Evolutionary conservation across 2,797 vertebrate genomes (phyloP), one percentile per base, ranked within the genome.

Genomic region (Falco peregrinus): DNA sequence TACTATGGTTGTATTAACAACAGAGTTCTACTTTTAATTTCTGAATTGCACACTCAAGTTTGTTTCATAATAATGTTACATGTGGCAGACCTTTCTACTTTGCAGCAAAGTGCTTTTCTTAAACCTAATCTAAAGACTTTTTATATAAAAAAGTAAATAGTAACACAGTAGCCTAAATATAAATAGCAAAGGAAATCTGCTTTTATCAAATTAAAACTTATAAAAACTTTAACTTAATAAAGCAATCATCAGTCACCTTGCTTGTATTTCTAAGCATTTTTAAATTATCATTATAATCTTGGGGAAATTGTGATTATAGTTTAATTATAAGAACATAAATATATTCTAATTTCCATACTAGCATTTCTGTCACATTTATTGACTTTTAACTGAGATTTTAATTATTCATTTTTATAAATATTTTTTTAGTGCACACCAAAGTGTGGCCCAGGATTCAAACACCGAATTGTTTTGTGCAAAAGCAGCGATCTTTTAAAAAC

Each of bases 381-480:
- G 29, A 41, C 37, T 79, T 94, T 92, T 76, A 31, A 45, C 9
- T 56, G 60, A 77, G 16, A 53, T 93, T 94, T 76, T 80, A 7
- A 4, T 77, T 94, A 41, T 73, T 84, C 69, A 89, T 84, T 92
- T 70, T 4, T 65, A 22, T 90, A 33, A 84, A 56, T 89, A 47
- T 90, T 90, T 95, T 96, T 93, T 79, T 90, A 99, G 99, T 99
- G 99, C 97, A 99, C 99, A 6, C 99, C 99, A 5, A 99, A 99
- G 95, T 99, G 99, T 93, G 99, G 99, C 45, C 99, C 99, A 20
- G 99, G 99, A 93, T 99, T 99, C 95, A 99, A 99, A 97, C 99
- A 99, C 96, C 99, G 99, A 87, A 99, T 99, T 87, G 99, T 99
- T 92, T 97, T 99, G 94, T 99, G 99, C 95, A 99, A 99, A 97